Evolutionary conservation across 2,888 invertebrate species (phyloP), one percentile per base, ranked within the genome.

Genomic region (Schizaphis graminum): DNA sequence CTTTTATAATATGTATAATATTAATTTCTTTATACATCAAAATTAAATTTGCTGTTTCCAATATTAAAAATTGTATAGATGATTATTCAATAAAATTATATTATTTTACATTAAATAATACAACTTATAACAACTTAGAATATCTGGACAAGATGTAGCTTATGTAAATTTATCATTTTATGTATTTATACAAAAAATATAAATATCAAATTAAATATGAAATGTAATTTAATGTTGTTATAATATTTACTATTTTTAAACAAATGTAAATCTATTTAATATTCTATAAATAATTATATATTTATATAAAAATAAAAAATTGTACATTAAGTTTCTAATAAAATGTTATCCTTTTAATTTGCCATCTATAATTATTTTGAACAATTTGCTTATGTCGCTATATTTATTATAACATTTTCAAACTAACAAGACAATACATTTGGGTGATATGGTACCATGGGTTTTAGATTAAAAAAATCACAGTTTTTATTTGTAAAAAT

Each of bases 61-160:
- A 89, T 84, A 86, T n/a, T 57, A 90, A 41, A 89, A 86, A 91
- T 93, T 94, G 84, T 84, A 77, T 89, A 56, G 41, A 89, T 89
- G 49, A 49, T 87, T 87, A 91, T 84, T 56, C 44, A 89, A 57
- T 91, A 53, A 28, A 85, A 85, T 77, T 8, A n/a, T 56, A 44
- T 85, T 57, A 47, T 47, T 56, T 56, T 44, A 47, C 21, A 57
- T 57, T 86, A 47, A 86, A 56, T 53, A 21, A 85, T 35, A 16
- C 28, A 57, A n/a, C 13, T 35, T 44, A 47, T 35, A 35, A 61
- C 16, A 57, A 92, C 26, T 21, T 44, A 53, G 28, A 47, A 57
- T 2, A 16, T 56, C 21, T 44, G 61, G 4, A 47, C 8, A 11
- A 91, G 10, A 26, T 57, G 44, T 57, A 41, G 44, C 21, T 85